A percentile compares a stretch with the other conserved stretches of the same genome.
Evolutionary conservation across 37 sponge, comb jelly and placozoan genomes (phyloP).

Genomic region (Theonella swinhoei): DNA sequence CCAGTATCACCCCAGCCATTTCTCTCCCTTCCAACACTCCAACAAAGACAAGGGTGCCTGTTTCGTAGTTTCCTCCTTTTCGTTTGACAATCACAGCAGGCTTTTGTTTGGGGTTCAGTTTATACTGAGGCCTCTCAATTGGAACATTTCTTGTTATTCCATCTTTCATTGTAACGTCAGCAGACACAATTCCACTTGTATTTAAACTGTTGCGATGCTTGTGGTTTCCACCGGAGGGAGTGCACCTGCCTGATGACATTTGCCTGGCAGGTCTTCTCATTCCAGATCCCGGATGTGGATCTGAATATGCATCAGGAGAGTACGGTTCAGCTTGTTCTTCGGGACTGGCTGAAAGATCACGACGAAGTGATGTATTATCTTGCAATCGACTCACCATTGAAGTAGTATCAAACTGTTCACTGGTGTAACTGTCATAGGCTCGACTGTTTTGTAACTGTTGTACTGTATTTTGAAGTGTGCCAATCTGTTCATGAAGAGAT

Average conservation of each 20-base stretch:
- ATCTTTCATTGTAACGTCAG: conserved; percentile 21
- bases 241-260: not conserved
- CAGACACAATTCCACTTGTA: not conserved
- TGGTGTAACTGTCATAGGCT: not conserved
- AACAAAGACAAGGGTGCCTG: conserved; percentile 28
- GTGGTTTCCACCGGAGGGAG: not conserved
- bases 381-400: not conserved
- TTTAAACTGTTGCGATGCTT: not conserved
- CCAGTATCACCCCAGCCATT: conserved; percentile 40
- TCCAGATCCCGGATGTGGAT: not conserved
- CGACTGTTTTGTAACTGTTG: not conserved
- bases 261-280: not conserved
- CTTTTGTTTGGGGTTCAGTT: conserved; percentile 15
- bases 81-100: conserved; percentile 50
- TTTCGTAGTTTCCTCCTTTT: conserved; percentile 15
- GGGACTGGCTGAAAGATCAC: not conserved
- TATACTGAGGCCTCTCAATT: conserved; percentile 10
- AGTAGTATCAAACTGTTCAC: not conserved
- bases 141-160: not conserved
- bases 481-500: not conserved
- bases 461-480: not conserved
- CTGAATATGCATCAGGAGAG: not conserved
- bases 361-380: not conserved
- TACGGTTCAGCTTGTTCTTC: not conserved
- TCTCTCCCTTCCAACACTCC: conserved; percentile 19